Percentiles rank a stretch among this genome's conserved stretches.
These are phyloP conservation scores for Caenorhabditis virilis DNA, from an alignment of 2,888 invertebrate genomes.

Conservation along the genomic window DNA sequence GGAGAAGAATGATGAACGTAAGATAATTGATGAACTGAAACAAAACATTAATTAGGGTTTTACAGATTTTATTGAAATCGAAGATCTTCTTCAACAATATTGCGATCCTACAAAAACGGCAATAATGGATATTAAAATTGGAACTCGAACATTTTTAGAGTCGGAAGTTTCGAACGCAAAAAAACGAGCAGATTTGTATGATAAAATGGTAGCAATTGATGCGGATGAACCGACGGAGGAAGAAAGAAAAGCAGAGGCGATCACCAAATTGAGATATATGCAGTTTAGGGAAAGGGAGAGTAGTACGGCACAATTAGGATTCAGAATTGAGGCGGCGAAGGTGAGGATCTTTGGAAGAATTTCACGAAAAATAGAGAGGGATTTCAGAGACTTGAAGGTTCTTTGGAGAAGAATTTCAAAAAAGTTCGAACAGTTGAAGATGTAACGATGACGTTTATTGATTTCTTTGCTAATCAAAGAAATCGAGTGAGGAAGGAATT, in stretches of 20 bases:
- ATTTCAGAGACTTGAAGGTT: slow-evolving; percentile 59
- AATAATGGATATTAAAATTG: slow-evolving; percentile 97
- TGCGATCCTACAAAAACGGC: slow-evolving; percentile 87
- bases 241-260: slow-evolving; percentile 76
- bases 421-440: slow-evolving; percentile 81
- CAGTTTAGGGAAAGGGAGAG: slow-evolving; percentile 89
- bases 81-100: slow-evolving; percentile 89
- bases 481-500: slow-evolving; percentile 75
- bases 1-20: slow-evolving; percentile 71
- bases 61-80: slow-evolving; percentile 85
- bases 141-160: slow-evolving; percentile 88
- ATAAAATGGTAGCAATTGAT: slow-evolving; percentile 92
- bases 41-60: neutral
- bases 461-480: slow-evolving; percentile 64
- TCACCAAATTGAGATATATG: slow-evolving; percentile 96
- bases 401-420: slow-evolving; percentile 79
- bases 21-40: slow-evolving; percentile 8
- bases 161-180: slow-evolving; percentile 87
- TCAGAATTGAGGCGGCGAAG: slow-evolving; percentile 93
- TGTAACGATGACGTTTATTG: slow-evolving; percentile 59
- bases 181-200: slow-evolving; percentile 84
- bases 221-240: slow-evolving; percentile 83
- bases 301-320: slow-evolving; percentile 88
- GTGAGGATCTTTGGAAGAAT: slow-evolving; percentile 67
- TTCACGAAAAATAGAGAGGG: neutral